Evolutionary conservation across 2,888 invertebrate genomes (phyloP), one percentile per base, ranked within the genome.

Genomic region (Ennomos quercinarius): DNA sequence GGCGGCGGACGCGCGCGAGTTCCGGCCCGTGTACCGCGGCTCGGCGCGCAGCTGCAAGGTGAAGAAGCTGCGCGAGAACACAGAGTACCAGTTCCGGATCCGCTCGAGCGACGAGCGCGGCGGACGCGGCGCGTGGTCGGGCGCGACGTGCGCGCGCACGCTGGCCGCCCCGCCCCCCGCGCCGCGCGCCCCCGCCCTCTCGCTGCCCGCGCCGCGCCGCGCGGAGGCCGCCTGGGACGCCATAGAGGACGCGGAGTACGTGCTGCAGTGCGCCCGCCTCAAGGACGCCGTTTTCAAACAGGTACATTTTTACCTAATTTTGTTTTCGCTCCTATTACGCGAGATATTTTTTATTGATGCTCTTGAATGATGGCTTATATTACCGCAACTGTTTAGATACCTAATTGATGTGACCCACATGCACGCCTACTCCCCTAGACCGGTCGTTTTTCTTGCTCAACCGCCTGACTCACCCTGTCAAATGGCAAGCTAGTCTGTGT

Each of bases 11-110:
- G 91, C 88, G 36, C 94, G 94, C 64, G 95, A 95, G 74, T 96
- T 94, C 83, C 95, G 95, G 64, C 93, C 93, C 49, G 95, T 96
- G 62, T 98, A 98, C 87, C 95, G 95, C 64, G 97, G 98, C 59
- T 95, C 95, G 42, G 94, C 95, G 71, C 95, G 95, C 73, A 95
- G 95, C 66, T 97, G 95, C 91, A 97, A 97, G 87, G 96, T 97
- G 65, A 96, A 96, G 83, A 96, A 97, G 81, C 90, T 98, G 73
- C 95, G 95, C 73, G 98, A 98, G 87, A 94, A 95, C 73, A 96
- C 95, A 10, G 89, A 93, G 57, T 98, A 98, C 89, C 94, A 94
- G 78, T 98, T 98, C 93, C 94, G 98, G 72, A 96, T 98, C 76
- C 96, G 95, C 71, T 97, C 97, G 49, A 94, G 95, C 70, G 97